phyloP scores from a whole-genome alignment of 2,797 vertebrate species.

The Hapalemur alaotrensis region DNA sequence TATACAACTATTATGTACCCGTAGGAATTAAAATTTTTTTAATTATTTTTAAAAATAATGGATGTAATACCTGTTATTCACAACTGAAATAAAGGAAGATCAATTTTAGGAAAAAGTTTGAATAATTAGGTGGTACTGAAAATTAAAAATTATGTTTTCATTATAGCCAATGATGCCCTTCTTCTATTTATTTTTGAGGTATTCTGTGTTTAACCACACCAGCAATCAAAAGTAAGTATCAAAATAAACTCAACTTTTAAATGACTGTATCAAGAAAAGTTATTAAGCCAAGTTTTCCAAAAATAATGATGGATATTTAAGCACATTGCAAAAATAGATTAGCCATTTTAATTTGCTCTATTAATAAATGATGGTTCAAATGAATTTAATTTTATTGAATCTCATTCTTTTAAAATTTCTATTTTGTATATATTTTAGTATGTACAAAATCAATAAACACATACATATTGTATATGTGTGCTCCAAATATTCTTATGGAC shows the following conservation, averaged over 20 bases:
- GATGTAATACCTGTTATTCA: background rate
- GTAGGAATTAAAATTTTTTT: no score
- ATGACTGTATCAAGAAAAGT: background rate
- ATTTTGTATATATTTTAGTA: background rate
- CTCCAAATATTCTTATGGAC: background rate
- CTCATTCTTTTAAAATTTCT: background rate
- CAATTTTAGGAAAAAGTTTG: background rate
- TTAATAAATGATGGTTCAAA: constrained; percentile 5
- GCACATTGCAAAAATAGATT: background rate
- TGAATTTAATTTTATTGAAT: background rate
- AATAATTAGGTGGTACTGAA: background rate
- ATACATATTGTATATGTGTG: background rate
- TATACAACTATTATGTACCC: no score
- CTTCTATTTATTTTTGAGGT: constrained; percentile 8
- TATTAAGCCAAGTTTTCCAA: background rate
- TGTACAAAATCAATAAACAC: background rate
- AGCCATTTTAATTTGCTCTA: background rate
- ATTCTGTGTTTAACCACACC: background rate
- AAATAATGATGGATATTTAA: background rate
- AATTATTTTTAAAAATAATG: background rate
- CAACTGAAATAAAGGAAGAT: constrained; percentile 21
- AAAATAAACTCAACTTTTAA: background rate
- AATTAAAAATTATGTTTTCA: background rate
- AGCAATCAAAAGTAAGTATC: background rate
- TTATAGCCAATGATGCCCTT: background rate